phyloP scores from a whole-genome alignment of 2,888 invertebrate species.

The Nemurella pictetii region DNA sequence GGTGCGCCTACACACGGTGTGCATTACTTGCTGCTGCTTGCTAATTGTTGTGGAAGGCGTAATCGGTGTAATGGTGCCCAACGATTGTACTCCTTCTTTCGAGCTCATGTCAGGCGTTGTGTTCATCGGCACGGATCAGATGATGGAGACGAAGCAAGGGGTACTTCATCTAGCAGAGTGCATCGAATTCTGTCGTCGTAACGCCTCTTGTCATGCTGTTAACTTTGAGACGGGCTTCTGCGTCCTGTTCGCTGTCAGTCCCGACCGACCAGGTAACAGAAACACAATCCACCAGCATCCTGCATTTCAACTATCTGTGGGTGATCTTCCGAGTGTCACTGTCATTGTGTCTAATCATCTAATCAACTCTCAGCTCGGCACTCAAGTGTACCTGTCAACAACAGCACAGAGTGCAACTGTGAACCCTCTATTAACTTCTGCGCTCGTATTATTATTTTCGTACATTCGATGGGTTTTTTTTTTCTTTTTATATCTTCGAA shows the following conservation, averaged over 20 bases:
- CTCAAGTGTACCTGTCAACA: background rate
- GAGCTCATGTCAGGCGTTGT: constrained; percentile 40
- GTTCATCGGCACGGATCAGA: constrained; percentile 50
- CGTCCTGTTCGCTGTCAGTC: constrained; percentile 50
- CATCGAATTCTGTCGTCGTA: constrained; percentile 48
- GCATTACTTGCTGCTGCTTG: too few relatives aligned
- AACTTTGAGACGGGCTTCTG: constrained; percentile 54
- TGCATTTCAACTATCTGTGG: background rate
- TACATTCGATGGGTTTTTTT: background rate
- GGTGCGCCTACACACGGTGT: background rate
- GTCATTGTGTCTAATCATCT: background rate
- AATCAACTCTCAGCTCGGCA: background rate
- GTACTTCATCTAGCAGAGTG: constrained; percentile 51
- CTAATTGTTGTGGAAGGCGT: background rate
- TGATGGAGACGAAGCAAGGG: constrained; percentile 51
- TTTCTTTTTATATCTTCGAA: background rate
- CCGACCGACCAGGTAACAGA: constrained; percentile 48
- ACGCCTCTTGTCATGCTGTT: constrained; percentile 48
- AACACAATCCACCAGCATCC: background rate
- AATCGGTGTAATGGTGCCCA: background rate
- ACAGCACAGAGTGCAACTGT: background rate
- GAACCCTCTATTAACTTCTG: background rate
- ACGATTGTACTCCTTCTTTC: constrained; percentile 34
- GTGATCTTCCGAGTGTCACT: background rate
- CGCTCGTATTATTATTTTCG: background rate